A percentile compares a stretch with the other conserved stretches of the same genome.
Evolutionary conservation across 2,888 invertebrate genomes (phyloP).

Genomic region (Listrodromus nycthemerus): DNA sequence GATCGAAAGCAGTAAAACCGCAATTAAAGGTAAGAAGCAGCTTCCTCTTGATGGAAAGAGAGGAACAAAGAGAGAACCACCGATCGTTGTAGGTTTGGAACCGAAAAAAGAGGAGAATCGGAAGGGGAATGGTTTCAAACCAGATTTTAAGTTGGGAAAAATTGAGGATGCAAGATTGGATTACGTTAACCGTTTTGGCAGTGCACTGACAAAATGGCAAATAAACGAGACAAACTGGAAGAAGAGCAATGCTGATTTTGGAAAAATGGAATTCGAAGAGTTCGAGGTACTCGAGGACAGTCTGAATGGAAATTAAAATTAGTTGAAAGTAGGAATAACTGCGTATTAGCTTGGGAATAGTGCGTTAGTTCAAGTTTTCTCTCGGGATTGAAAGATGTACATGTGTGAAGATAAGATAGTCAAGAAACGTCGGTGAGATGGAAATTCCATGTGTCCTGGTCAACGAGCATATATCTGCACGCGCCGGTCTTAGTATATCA

Average conservation of each 20-base stretch:
- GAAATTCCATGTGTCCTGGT: background rate
- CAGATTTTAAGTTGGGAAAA: slow-evolving; percentile 81
- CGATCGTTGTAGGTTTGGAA: slow-evolving; percentile 85
- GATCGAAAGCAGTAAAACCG: slow-evolving; percentile 67
- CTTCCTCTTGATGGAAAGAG: slow-evolving; percentile 85
- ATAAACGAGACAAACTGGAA: slow-evolving; percentile 86
- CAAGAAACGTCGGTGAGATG: background rate
- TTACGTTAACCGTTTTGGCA: slow-evolving; percentile 76
- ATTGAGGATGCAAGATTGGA: slow-evolving; percentile 74
- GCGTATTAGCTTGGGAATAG: background rate
- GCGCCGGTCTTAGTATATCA: slow-evolving; percentile 28
- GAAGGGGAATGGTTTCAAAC: slow-evolving; percentile 78
- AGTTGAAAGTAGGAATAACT: background rate
- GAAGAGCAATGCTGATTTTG: slow-evolving; percentile 87
- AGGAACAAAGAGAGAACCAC: slow-evolving; percentile 80
- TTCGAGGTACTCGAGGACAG: slow-evolving; percentile 90
- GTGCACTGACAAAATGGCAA: slow-evolving; percentile 81
- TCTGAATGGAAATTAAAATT: slow-evolving; percentile 83
- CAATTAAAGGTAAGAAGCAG: slow-evolving; percentile 84
- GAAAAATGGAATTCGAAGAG: slow-evolving; percentile 94
- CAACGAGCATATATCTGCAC: slow-evolving; percentile 9
- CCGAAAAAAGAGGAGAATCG: slow-evolving; percentile 83
- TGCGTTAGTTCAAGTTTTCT: background rate
- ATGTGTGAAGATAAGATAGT: background rate
- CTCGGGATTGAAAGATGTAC: background rate